Base-by-base conservation (phyloP, 1,140 invertebrate genomes). In the Asobara japonica region DNA sequence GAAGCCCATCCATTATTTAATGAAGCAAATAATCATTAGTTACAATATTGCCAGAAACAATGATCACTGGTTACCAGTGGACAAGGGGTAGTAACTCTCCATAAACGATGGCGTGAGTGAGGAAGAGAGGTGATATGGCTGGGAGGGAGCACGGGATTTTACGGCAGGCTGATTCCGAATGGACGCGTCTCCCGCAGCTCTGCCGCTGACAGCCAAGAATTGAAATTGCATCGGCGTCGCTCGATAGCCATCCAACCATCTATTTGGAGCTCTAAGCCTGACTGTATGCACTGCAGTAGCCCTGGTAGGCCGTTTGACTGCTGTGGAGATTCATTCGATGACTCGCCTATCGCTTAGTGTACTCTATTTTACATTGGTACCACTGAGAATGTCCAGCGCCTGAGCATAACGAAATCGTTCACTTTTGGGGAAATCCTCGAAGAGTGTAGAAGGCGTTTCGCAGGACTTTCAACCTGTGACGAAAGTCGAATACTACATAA, bases 121-220 rank as follows among this genome's bases (percentile, higher is more conserved):
- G 36, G 30, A 38, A 7, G 31, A 41, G 31, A 7, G 65, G 16
- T 5, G 61, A 64, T 7, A 27, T 18, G 31, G 18, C 31, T 27
- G 18, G 36, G 65, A 76, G 79, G 83, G 82, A 82, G 82, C 79
- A 85, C 79, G 75, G 83, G 84, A 87, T 87, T 87, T 87, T 80
- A 86, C 85, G 84, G 82, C 69, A 86, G 73, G 78, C 77, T 79
- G 77, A 73, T 83, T 83, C 84, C 85, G 84, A 87, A 87, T 87
- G 84, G 86, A 87, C 84, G 84, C 85, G 85, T 87, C 85, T 87
- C 84, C 83, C 84, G 83, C 82, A 83, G 84, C 80, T 84, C 86
- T 87, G 86, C 84, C 83, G 85, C 85, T 87, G 86, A 87, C 86
- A 87, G 86, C 84, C 82, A 87, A 84, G 86, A 87, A 87, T 87